phyloP scores from a whole-genome alignment of 2,113 vertebrate genomes.

The Egretta garzetta region DNA sequence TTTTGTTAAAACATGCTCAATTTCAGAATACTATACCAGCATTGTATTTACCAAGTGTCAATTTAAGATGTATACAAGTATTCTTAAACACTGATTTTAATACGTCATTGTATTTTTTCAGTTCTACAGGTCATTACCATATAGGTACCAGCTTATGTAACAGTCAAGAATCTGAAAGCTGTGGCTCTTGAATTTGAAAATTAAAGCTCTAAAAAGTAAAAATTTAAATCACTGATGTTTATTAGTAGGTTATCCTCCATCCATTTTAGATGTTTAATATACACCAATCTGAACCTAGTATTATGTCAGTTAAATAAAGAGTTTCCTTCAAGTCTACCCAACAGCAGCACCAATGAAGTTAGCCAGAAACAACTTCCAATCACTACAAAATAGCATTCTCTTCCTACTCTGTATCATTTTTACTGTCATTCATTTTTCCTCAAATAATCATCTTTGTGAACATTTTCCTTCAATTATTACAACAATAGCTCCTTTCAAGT shows the following conservation, averaged over 20 bases:
- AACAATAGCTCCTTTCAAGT: slow-evolving; percentile 63
- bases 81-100: background rate
- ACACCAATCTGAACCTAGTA: background rate
- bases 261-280: background rate
- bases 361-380: background rate
- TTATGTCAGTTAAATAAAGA: background rate
- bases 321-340: background rate
- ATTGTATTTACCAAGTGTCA: background rate
- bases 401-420: background rate
- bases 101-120: background rate
- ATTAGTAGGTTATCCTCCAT: background rate
- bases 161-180: background rate
- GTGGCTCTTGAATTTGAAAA: background rate
- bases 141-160: background rate
- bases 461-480: slow-evolving; percentile 61
- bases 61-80: background rate
- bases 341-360: background rate
- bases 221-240: background rate
- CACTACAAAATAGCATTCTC: background rate
- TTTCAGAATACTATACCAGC: background rate
- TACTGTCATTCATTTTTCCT: background rate
- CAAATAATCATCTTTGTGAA: slow-evolving; percentile 33
- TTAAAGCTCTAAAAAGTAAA: background rate
- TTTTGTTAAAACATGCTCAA: background rate
- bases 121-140: background rate